Evolutionary conservation across 2,797 vertebrate genomes (phyloP), one percentile per base, ranked within the genome.

Genomic region (Pterois miles): DNA sequence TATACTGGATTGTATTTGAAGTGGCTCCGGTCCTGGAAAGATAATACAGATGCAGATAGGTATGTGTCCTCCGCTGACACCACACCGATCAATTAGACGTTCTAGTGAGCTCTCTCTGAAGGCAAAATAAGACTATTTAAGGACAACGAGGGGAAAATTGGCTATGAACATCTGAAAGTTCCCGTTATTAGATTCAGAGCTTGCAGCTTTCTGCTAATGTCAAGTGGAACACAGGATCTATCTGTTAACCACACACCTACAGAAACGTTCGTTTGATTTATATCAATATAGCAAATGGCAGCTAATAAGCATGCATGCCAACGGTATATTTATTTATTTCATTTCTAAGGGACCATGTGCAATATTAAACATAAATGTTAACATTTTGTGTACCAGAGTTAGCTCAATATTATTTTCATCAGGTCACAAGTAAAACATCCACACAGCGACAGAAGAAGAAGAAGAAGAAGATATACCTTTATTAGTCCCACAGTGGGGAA

Each of bases 211-310:
- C 36, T 80, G 68, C 67, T 75, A 56, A 80, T 62, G 56, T 77
- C 53, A 57, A 78, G 62, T 56, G 64, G 62, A 86, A 82, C 76
- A 78, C 53, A 64, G n/a, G 7, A 54, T 71, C 40, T 56, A n/a
- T 48, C 16, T 18, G 18, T 48, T 48, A 48, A 48, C 43, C 43
- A 18, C 43, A 48, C 43, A 48, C 43, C 2, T 20, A 48, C 8
- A 18, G 25, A 56, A 29, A 25, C 27, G 14, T 10, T 57, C 20
- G 13, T 33, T 33, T 36, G 20, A 54, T 54, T 54, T 13, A 36
- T 60, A 20, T 60, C 23, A 11, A 53, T 12, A 23, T 13, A 16
- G 23, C 22, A 48, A 25, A 1, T 20, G 5, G 8, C 13, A 58
- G 27, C 14, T 56, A 8, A 50, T 48, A 14, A 14, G 8, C 29